Evolutionary conservation across 2,888 invertebrate genomes (phyloP), one percentile per base, ranked within the genome.

Genomic region (Girardia tigrina): DNA sequence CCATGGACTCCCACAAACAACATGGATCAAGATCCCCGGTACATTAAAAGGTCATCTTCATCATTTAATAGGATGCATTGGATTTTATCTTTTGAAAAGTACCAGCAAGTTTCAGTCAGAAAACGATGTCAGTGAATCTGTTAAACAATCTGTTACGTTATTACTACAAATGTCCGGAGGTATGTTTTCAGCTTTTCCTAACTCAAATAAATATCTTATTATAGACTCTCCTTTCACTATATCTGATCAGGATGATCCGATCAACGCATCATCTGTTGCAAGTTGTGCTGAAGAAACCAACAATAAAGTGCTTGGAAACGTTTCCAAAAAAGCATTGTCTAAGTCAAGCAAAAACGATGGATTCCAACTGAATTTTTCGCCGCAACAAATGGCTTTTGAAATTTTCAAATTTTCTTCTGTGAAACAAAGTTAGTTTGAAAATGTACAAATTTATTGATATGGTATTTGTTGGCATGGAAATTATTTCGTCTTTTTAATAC

Each of bases 81-180:
- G 56, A n/a, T 56, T 56, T 16, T 56, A 56, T n/a, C 56, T 56
- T 56, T 56, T 56, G 56, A 56, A 56, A 56, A 20, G 56, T n/a
- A 4, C 23, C 20, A 56, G 23, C n/a, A 56, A 56, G 23, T 16
- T 2, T n/a, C 56, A 4, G 2, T 56, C 4, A 20, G 4, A 56
- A 20, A 23, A 4, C 2, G 56, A 56, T 56, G n/a, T 56, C 6
- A 20, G 6, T n/a, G 56, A 56, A 56, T 12, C 56, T n/a, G 23
- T 56, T 12, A 4, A 23, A 2, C 56, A 56, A 4, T 12, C 56
- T 2, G n/a, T 56, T 56, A 56, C 56, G 23, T 2, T 56, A 2
- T 23, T 56, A 12, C 23, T 56, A n/a, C 56, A 56, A 56, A 56
- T 56, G 56, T 56, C 56, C n/a, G 56, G 56, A 56, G 23, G 56